A percentile compares a stretch with the other conserved stretches of the same genome.
phyloP scores from a whole-genome alignment of 2,113 vertebrate species.

The Sinosuthora webbiana region DNA sequence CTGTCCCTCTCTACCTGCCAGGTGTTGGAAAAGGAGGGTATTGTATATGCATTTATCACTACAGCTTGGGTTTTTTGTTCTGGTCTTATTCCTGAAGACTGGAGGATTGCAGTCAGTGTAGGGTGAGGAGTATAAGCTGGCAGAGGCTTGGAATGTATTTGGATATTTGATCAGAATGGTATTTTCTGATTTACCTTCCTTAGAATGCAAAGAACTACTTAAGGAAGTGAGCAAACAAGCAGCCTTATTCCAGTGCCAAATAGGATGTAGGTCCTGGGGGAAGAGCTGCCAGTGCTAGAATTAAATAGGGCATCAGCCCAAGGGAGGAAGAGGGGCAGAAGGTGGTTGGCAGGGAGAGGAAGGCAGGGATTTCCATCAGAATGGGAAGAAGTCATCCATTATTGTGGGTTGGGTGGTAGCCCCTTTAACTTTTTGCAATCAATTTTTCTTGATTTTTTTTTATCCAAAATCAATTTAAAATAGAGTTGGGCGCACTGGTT shows the following conservation, averaged over 20 bases:
- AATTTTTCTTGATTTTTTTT: not conserved
- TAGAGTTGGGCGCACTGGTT: accelerated
- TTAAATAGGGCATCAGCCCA: not conserved
- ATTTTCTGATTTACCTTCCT: conserved; percentile 51
- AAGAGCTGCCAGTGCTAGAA: not conserved
- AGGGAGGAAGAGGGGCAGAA: not conserved
- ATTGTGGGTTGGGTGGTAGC: not conserved
- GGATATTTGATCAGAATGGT: conserved; percentile 13
- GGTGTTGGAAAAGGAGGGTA: not conserved
- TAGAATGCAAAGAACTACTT: not conserved
- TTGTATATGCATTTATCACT: not conserved
- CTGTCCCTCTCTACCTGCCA: not conserved
- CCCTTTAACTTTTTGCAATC: not conserved
- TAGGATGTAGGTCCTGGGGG: not conserved
- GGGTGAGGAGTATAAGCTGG: not conserved
- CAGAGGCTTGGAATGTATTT: conserved; percentile 9
- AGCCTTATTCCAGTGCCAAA: not conserved
- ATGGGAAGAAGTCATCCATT: not conserved
- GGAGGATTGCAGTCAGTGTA: not conserved
- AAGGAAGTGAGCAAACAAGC: not conserved
- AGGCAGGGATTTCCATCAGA: not conserved
- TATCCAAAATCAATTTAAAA: not conserved
- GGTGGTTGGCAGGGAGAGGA: not conserved
- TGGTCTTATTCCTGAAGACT: not conserved
- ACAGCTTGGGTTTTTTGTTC: not conserved